Conservation (phyloP, 2,797 vertebrate genomes). For the Notolabrus celidotus region DNA sequence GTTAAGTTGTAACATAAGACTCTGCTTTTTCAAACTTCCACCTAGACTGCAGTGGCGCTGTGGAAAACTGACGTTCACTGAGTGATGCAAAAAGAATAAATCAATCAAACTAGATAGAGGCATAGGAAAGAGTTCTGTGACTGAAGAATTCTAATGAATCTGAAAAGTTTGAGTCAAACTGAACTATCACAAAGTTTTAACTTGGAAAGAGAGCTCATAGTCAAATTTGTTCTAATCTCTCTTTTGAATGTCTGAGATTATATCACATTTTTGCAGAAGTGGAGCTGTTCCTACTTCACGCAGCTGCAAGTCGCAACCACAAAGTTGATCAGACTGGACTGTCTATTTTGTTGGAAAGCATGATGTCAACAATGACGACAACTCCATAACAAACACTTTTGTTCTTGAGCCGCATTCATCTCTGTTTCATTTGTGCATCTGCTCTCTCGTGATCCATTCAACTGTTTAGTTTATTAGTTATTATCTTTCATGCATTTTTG, state of each 20-base stretch:
- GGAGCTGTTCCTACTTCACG: constrained; percentile 7
- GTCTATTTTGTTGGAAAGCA: neutral
- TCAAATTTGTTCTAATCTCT: constrained; percentile 32
- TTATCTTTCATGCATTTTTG: too few relatives aligned
- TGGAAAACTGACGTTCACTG: constrained; percentile 16
- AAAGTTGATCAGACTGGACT: constrained; percentile 20
- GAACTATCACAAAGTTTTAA: constrained; percentile 33
- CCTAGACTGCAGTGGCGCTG: constrained; percentile 9
- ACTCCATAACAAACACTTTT: constrained; percentile 21
- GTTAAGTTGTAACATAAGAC: too few relatives aligned
- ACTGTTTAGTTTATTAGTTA: neutral
- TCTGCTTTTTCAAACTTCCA: constrained; percentile 4
- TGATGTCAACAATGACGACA: constrained; percentile 28
- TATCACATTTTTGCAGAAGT: constrained; percentile 5
- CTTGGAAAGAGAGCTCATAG: constrained; percentile 37
- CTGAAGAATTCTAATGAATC: constrained; percentile 9
- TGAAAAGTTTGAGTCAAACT: constrained; percentile 1
- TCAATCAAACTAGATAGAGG: neutral
- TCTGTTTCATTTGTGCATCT: constrained; percentile 5
- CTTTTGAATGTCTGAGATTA: constrained; percentile 11
- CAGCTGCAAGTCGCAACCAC: constrained; percentile 10
- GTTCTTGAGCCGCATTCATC: too few relatives aligned
- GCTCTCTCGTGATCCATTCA: neutral
- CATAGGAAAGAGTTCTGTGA: constrained; percentile 17
- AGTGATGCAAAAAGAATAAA: neutral